phyloP scores from a whole-genome alignment of 2,797 vertebrate species.

The Pseudocheirus occidentalis region DNA sequence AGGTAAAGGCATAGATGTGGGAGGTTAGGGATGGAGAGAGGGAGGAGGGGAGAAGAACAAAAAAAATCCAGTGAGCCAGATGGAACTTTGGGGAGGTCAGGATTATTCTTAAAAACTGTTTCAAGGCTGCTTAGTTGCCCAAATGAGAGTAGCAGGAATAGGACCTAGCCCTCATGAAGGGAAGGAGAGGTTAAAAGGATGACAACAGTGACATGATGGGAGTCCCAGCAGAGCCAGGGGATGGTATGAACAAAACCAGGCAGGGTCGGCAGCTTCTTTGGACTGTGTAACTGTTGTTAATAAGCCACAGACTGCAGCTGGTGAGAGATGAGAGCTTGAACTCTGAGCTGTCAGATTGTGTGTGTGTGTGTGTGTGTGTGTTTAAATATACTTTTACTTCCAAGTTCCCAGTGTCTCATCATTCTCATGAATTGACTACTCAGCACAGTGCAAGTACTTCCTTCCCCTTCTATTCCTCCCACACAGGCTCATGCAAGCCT shows the following conservation, averaged over 20 bases:
- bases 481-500: neutral
- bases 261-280: conserved; percentile 12
- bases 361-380: neutral
- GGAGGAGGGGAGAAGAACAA: neutral
- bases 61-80: neutral
- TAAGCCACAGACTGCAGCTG: conserved; percentile 68
- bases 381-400: conserved; percentile 61
- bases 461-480: conserved; percentile 24
- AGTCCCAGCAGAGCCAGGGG: neutral
- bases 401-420: conserved; percentile 45
- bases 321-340: conserved; percentile 50
- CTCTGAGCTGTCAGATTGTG: conserved; percentile 70
- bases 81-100: neutral
- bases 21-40: neutral
- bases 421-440: conserved; percentile 71
- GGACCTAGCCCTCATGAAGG: fast-evolving
- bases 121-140: neutral
- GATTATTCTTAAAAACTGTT: neutral
- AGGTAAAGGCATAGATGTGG: neutral
- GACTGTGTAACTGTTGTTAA: conserved; percentile 66
- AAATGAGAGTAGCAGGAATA: conserved; percentile 13
- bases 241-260: neutral
- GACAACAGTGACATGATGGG: neutral
- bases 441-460: conserved; percentile 33
- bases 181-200: no score